A percentile compares a stretch with the other conserved stretches of the same genome.
These are phyloP conservation scores for Holacanthella duospinosa DNA, from an alignment of 2,888 invertebrate species.

Conservation along the genomic window DNA sequence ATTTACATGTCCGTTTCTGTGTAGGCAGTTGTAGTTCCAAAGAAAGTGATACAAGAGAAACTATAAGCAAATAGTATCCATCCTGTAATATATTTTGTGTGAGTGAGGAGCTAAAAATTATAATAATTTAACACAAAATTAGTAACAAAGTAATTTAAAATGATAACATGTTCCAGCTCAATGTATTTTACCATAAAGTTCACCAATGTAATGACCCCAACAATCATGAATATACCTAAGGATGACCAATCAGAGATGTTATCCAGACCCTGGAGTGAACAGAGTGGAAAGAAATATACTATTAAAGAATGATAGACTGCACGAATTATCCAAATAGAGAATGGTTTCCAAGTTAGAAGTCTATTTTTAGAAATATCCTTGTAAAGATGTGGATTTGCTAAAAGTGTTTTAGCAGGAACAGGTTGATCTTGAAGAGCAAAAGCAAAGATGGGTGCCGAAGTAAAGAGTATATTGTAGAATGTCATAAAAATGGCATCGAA, in stretches of 20 bases:
- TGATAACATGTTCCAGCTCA: background rate
- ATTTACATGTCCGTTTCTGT: conserved; percentile 52
- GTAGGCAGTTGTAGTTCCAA: conserved; percentile 50
- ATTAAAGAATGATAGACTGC: conserved; percentile 55
- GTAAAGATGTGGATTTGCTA: conserved; percentile 58
- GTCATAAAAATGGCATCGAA: conserved; percentile 66
- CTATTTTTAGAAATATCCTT: conserved; percentile 53
- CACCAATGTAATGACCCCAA: conserved; percentile 49
- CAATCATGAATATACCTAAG: conserved; percentile 53
- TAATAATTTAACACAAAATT: background rate
- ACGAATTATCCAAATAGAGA: conserved; percentile 49
- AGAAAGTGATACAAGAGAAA: conserved; percentile 50
- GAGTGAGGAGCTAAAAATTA: conserved; percentile 47
- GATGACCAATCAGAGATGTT: conserved; percentile 44
- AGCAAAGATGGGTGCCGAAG: conserved; percentile 60
- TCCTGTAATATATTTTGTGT: conserved; percentile 52
- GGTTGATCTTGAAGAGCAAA: conserved; percentile 67
- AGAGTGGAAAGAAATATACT: conserved; percentile 50
- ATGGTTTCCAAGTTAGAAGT: conserved; percentile 53
- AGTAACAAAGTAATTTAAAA: conserved; percentile 7
- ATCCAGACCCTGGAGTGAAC: conserved; percentile 33
- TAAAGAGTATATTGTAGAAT: conserved; percentile 63
- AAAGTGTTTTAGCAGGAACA: conserved; percentile 47
- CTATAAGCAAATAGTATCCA: conserved; percentile 47
- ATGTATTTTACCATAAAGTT: conserved; percentile 46